Conservation (phyloP, 2,113 vertebrate genomes). For the Elephantulus edwardii region DNA sequence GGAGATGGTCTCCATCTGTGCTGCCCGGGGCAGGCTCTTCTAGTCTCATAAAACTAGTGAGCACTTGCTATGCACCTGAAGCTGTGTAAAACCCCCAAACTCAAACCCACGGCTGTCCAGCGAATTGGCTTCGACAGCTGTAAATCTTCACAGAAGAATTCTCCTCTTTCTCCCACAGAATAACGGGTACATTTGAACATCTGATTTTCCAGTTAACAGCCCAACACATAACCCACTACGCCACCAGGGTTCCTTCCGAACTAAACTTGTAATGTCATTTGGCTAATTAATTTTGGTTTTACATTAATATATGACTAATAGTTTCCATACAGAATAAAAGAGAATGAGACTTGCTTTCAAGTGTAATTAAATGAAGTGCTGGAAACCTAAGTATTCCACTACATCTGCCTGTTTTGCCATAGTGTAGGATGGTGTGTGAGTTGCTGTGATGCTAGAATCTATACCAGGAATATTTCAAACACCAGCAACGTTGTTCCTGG, state of each 20-base stretch:
- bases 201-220: too few relatives aligned
- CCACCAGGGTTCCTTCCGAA: too few relatives aligned
- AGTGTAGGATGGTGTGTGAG: background rate
- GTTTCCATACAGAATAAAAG: background rate
- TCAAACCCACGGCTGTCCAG: too few relatives aligned
- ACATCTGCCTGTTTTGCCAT: background rate
- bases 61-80: background rate
- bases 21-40: background rate
- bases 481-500: background rate
- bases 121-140: too few relatives aligned
- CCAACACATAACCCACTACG: too few relatives aligned
- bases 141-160: too few relatives aligned
- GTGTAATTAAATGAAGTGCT: background rate
- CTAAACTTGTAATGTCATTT: constrained; percentile 9
- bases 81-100: background rate
- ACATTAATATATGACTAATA: background rate
- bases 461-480: background rate
- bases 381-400: background rate
- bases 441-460: background rate
- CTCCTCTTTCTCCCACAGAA: too few relatives aligned
- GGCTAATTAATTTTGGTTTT: background rate
- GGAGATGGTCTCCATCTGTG: background rate
- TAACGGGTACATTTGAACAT: too few relatives aligned
- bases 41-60: background rate
- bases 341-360: constrained; percentile 6